Percentiles rank a stretch among this genome's conserved stretches.
Evolutionary conservation across 2,797 vertebrate genomes (phyloP).

Genomic region (Rhodeus uyekii): DNA sequence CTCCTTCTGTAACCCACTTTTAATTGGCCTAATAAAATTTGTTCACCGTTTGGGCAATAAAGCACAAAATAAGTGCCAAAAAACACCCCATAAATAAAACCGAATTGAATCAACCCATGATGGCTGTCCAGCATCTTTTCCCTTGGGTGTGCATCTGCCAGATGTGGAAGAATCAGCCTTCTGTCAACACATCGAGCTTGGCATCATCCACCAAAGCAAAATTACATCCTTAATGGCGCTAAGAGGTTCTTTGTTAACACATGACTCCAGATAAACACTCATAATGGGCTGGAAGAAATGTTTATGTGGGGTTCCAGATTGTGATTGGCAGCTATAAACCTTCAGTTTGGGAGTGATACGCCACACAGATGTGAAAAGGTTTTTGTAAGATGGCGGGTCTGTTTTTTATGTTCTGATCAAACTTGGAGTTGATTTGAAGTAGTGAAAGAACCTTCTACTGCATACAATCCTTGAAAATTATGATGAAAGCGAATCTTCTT

Average conservation of each 20-base stretch:
- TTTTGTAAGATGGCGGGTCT: neutral
- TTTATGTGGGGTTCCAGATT: neutral
- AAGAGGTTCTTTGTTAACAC: slow-evolving; percentile 48
- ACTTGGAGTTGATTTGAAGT: neutral
- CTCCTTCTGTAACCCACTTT: slow-evolving; percentile 28
- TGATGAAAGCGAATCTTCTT: neutral
- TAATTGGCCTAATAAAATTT: slow-evolving; percentile 55
- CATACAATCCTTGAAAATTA: neutral
- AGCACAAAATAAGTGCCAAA: slow-evolving; percentile 38
- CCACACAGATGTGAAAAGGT: neutral
- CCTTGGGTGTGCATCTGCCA: slow-evolving; percentile 35
- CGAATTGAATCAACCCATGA: slow-evolving; percentile 44
- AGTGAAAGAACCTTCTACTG: neutral
- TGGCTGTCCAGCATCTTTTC: slow-evolving; percentile 55
- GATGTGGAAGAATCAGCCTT: slow-evolving; percentile 54
- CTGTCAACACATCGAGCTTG: slow-evolving; percentile 47
- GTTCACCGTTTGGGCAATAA: slow-evolving; percentile 39
- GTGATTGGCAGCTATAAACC: slow-evolving; percentile 19
- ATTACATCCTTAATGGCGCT: slow-evolving; percentile 54
- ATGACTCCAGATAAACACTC: slow-evolving; percentile 41
- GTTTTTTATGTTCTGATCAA: neutral
- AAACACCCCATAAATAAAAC: slow-evolving; percentile 47
- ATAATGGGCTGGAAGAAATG: slow-evolving; percentile 28
- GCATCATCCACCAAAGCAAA: slow-evolving; percentile 44
- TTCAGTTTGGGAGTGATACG: neutral